Evolutionary conservation across 1,140 invertebrate genomes (phyloP).

Genomic region (Papilio glaucus): DNA sequence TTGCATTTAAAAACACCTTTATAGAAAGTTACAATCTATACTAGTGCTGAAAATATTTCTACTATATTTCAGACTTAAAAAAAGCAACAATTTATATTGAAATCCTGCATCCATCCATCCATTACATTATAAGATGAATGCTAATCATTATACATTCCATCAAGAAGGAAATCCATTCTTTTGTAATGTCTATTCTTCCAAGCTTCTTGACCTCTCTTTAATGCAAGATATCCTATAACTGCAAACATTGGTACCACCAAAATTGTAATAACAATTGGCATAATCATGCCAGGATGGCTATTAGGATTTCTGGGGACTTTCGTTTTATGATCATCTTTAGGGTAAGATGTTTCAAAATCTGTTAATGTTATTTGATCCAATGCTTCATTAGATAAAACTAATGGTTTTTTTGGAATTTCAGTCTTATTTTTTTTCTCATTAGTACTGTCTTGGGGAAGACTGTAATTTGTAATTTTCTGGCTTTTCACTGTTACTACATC

Average conservation of each 20-base stretch:
- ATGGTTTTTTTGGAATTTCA: constrained; percentile 41
- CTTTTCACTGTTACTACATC: neutral
- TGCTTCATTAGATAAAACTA: constrained; percentile 52
- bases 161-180: constrained; percentile 91
- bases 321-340: constrained; percentile 44
- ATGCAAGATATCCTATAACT: constrained; percentile 84
- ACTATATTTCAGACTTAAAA: neutral
- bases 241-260: constrained; percentile 86
- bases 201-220: constrained; percentile 87
- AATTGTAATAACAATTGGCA: constrained; percentile 87
- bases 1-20: neutral
- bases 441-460: constrained; percentile 8
- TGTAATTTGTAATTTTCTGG: neutral
- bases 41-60: neutral
- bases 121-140: constrained; percentile 6
- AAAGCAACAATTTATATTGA: neutral
- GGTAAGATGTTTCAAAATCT: constrained; percentile 43
- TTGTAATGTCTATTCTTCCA: constrained; percentile 91
- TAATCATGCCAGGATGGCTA: constrained; percentile 84
- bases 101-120: neutral
- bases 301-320: constrained; percentile 53
- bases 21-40: neutral
- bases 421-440: constrained; percentile 31
- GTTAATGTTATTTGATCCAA: constrained; percentile 50
- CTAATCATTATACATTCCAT: constrained; percentile 91